Evolutionary conservation across 2,113 vertebrate genomes (phyloP), one percentile per base, ranked within the genome.

Genomic region (Brachyistius frenatus): DNA sequence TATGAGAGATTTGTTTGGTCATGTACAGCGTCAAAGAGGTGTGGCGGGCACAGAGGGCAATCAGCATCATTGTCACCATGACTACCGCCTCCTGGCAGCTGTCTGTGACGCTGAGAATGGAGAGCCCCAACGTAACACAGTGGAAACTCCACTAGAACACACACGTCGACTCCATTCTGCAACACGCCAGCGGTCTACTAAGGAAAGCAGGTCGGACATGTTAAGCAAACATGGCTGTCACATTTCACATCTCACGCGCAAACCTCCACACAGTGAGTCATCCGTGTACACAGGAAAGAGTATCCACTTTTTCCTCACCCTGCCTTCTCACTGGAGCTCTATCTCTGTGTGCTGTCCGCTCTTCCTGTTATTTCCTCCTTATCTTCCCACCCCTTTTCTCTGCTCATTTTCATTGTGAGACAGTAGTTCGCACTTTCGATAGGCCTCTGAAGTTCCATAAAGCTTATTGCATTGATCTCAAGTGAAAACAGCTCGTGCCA

Each of bases 271-370:
- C 33, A 7, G 23, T 44, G 5, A 2, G 13, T 32, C 44, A 5
- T 23, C 62, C 5, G 2, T 63, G 49, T 79, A 81, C 83, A 86
- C 81, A 83, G 81, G 81, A 86, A 79, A 46, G 5, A 3, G 8
- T 14, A 6, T 56, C 16, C 14, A 16, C 52, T 50, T 64, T 70
- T 69, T 77, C 57, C 41, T 54, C 13, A 3, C 13, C 10, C 61
- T 5, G 41, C 10, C 4, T 76, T 37, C 61, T 74, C 54, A 72
- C 23, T 53, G 54, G 47, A 41, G 14, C 60, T 41, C 50, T 35
- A 35, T 39, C 14, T 65, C 50, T 60, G 35, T 57, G 36, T 72
- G 7, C 14, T 8, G 0, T 41, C 33, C 66, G 36, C 7, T 44
- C 66, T 55, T 67, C 39, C 73, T 85, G 73, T 84, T 80, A 73